Evolutionary conservation across 2,113 vertebrate species (phyloP).

Genomic region (Abramis brama): DNA sequence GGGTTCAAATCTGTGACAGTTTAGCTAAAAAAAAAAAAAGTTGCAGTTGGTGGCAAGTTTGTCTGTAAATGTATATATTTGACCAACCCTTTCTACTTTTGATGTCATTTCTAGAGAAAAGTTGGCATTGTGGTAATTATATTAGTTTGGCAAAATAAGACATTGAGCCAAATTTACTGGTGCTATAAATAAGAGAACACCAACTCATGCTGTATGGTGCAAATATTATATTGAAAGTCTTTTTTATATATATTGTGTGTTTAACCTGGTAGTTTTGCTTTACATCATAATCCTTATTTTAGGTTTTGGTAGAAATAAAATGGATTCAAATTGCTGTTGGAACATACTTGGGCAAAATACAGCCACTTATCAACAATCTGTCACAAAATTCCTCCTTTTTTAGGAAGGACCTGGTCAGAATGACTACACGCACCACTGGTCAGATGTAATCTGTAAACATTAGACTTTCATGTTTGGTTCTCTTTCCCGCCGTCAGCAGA

Average conservation of each 20-base stretch:
- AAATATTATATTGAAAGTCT: too few species aligned
- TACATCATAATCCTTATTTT: slow-evolving; percentile 20
- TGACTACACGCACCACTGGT: slow-evolving; percentile 39
- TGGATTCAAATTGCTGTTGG: slow-evolving; percentile 22
- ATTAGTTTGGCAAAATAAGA: too few species aligned
- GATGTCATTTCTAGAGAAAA: too few species aligned
- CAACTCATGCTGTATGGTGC: too few species aligned
- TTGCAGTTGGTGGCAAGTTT: too few species aligned
- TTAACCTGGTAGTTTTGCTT: slow-evolving; percentile 30
- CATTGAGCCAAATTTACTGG: too few species aligned
- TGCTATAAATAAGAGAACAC: too few species aligned
- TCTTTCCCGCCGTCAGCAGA: slow-evolving; percentile 16
- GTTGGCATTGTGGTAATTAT: too few species aligned
- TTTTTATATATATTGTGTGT: background rate
- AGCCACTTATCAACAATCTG: slow-evolving; percentile 46
- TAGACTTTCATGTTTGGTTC: slow-evolving; percentile 55
- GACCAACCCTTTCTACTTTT: too few species aligned
- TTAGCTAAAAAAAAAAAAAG: too few species aligned
- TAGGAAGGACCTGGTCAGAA: slow-evolving; percentile 10
- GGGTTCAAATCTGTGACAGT: too few species aligned
- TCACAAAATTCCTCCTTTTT: slow-evolving; percentile 42
- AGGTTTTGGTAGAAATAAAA: slow-evolving; percentile 22
- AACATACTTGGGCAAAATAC: slow-evolving; percentile 44
- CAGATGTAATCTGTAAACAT: slow-evolving; percentile 63
- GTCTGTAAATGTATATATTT: too few species aligned